Base-by-base conservation (phyloP, 2,888 invertebrate genomes). In the Tubulanus polymorphus region DNA sequence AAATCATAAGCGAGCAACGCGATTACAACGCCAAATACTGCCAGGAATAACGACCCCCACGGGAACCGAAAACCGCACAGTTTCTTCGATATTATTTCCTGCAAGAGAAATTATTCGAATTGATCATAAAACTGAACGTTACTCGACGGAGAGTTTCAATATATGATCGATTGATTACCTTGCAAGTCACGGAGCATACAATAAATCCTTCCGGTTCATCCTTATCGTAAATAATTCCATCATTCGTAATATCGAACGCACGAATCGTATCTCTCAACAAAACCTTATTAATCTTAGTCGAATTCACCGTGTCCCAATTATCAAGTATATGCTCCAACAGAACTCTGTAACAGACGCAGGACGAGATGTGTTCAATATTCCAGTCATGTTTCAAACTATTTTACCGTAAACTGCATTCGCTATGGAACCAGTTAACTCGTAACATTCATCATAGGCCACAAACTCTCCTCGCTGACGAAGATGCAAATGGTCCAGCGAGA, bases 311-410 rank as follows among this genome's bases (percentile, higher is more conserved):
- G n/a, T n/a, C n/a, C 73, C 73, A 75, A 48, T 72, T 68, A n/a
- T 67, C 63, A 18, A 60, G 57, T 32, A 83, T 72, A 60, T 82
- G 75, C 51, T 77, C 82, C 32, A 89, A 80, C 48, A 89, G 76
- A 25, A 86, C 81, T 37, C 86, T 75, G 62, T n/a, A 62, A 61
- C 37, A 28, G 29, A 45, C 55, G 55, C 10, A 29, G 48, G 48
- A 48, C 15, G 3, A 26, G 12, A 8, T 10, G 30, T 23, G 2
- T 18, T 28, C 12, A 5, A n/a, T 15, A 30, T 35, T 23, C 25
- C 32, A 26, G 46, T 26, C 26, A 48, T 1, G 15, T n/a, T n/a
- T n/a, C n/a, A n/a, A n/a, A n/a, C n/a, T n/a, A n/a, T n/a, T n/a
- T n/a, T n/a, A n/a, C n/a, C n/a, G n/a, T n/a, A n/a, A n/a, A n/a